These are phyloP conservation scores for Lates japonicus DNA, from an alignment of 2,797 vertebrate species.

Conservation along the genomic window DNA sequence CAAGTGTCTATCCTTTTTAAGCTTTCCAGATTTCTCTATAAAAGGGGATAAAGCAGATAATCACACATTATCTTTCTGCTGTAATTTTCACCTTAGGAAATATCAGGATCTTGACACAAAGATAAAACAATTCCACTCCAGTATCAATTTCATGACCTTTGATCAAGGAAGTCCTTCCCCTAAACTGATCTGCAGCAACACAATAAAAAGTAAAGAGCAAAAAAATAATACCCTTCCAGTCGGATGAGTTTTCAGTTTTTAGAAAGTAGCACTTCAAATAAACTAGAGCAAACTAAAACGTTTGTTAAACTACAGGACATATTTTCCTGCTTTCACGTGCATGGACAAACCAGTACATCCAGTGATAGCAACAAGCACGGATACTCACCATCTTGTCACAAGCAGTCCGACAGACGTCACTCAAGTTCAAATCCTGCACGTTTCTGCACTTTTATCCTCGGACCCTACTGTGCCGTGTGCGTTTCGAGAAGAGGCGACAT, in stretches of 20 bases:
- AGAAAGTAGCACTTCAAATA: not conserved
- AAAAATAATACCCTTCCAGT: not conserved
- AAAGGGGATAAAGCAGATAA: not conserved
- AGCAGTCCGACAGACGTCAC: not conserved
- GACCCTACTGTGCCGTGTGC: not conserved
- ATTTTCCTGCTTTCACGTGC: not conserved
- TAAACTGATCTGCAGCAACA: not conserved
- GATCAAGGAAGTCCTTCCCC: conserved; percentile 8
- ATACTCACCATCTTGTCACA: conserved; percentile 81
- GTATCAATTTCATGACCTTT: conserved; percentile 11
- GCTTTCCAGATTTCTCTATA: not conserved
- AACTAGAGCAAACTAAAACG: too few relatives aligned
- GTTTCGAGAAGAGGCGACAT: conserved; percentile 65
- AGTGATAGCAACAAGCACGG: rapidly evolving
- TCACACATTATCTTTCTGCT: too few relatives aligned
- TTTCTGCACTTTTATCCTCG: not conserved
- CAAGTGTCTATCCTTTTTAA: not conserved
- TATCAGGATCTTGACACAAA: not conserved
- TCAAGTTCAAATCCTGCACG: not conserved
- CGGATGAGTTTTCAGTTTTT: not conserved
- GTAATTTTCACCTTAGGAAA: not conserved
- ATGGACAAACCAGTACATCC: not conserved
- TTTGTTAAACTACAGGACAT: not conserved
- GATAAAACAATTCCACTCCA: not conserved
- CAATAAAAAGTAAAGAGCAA: not conserved